Evolutionary conservation across 2,888 invertebrate species (phyloP).

Genomic region (Lepidonotus clava): DNA sequence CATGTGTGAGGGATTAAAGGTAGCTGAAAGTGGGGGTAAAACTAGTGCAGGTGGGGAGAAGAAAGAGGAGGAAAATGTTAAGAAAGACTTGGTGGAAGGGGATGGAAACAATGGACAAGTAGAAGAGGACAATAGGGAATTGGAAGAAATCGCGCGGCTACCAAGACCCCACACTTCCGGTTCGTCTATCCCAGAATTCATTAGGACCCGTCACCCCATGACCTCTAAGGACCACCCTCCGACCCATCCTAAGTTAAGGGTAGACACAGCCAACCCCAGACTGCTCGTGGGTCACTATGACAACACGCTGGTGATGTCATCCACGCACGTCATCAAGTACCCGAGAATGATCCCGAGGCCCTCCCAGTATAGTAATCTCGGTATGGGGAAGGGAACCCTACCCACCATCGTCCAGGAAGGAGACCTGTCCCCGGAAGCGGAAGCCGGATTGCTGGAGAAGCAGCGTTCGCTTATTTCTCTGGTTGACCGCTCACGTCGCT

Average conservation of each 20-base stretch:
- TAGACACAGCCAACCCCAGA: neutral
- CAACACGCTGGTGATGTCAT: neutral
- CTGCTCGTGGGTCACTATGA: neutral
- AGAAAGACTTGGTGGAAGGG: neutral
- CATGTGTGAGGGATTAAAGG: neutral
- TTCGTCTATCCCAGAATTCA: neutral
- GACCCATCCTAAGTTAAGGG: neutral
- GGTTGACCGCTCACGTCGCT: neutral
- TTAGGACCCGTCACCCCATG: neutral
- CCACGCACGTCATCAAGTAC: neutral
- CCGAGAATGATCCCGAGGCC: too few relatives aligned
- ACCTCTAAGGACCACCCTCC: neutral
- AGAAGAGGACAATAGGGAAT: neutral
- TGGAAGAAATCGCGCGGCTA: neutral
- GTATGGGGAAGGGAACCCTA: neutral
- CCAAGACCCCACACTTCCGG: neutral
- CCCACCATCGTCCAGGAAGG: neutral
- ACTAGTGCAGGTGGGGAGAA: neutral
- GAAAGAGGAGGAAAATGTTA: neutral
- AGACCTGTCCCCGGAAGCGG: neutral
- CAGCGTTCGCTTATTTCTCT: neutral
- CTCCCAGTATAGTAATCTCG: too few relatives aligned
- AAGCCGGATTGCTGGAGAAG: neutral
- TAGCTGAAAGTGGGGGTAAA: neutral
- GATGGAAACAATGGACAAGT: neutral